phyloP scores from a whole-genome alignment of 2,888 invertebrate genomes.

The Caenorhabditis imperialis region DNA sequence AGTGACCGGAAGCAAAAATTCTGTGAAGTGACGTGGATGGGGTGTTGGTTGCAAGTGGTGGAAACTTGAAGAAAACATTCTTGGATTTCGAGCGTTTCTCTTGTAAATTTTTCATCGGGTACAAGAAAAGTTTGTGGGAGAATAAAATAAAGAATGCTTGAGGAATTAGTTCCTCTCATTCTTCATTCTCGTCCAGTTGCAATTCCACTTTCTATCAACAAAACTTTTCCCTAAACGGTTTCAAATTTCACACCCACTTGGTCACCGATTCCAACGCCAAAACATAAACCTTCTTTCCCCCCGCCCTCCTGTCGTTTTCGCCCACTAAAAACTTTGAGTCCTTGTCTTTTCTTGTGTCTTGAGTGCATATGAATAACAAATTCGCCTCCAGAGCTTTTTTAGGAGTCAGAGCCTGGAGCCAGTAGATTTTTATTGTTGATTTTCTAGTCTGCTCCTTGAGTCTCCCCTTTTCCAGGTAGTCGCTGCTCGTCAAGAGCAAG shows the following conservation, averaged over 20 bases:
- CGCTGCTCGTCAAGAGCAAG: slow-evolving; percentile 96
- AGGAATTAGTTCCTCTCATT: background rate
- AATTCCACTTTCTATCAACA: slow-evolving; percentile 6
- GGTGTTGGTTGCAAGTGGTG: too few species aligned
- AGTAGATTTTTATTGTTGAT: too few species aligned
- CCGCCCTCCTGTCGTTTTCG: slow-evolving; percentile 4
- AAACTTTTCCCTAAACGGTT: too few species aligned
- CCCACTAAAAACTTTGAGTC: background rate
- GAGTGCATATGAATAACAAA: slow-evolving; percentile 51
- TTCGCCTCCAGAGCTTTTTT: too few species aligned
- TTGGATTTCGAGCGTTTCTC: too few species aligned
- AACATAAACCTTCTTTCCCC: slow-evolving; percentile 17
- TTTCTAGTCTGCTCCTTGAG: slow-evolving; percentile 4
- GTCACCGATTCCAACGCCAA: too few species aligned
- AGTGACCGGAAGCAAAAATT: too few species aligned
- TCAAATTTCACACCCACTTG: slow-evolving; percentile 48
- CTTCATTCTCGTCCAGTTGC: slow-evolving; percentile 2
- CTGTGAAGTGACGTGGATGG: slow-evolving; percentile 3
- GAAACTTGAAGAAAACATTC: too few species aligned
- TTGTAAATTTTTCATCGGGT: too few species aligned
- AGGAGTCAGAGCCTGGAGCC: too few species aligned
- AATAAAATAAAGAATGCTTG: slow-evolving; percentile 20
- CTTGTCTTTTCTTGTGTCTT: slow-evolving; percentile 3
- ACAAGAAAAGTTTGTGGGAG: slow-evolving; percentile 1
- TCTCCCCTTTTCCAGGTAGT: slow-evolving; percentile 83